phyloP scores from a whole-genome alignment of 92 coral and sea anemone genomes.

The Porites cylindrica region DNA sequence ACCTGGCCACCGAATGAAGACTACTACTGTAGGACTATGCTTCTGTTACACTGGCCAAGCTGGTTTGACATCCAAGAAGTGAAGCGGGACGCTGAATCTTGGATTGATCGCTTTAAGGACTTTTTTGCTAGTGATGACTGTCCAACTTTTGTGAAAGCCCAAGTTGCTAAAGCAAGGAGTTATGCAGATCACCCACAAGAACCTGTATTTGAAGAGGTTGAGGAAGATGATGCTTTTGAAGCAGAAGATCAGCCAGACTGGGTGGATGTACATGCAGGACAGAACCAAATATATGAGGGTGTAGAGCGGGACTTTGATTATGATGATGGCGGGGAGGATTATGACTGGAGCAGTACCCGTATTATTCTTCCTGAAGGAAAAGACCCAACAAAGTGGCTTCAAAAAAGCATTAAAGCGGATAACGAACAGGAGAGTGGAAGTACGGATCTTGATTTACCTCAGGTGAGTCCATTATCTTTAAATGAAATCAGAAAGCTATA shows the following conservation, averaged over 20 bases:
- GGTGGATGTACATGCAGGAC: not conserved
- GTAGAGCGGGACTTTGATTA: conserved; percentile 49
- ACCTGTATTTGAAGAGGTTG: too few species aligned
- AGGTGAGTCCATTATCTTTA: conserved; percentile 41
- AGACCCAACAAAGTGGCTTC: conserved; percentile 47
- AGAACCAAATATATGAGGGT: too few species aligned
- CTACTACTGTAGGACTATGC: conserved; percentile 58
- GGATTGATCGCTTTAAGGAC: conserved; percentile 1
- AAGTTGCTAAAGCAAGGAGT: too few species aligned
- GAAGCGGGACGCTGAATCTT: conserved; percentile 15
- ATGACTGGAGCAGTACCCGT: conserved; percentile 21
- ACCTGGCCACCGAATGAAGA: conserved; percentile 58
- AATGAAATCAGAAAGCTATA: conserved; percentile 47
- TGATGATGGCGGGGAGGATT: conserved; percentile 53
- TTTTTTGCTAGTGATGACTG: conserved; percentile 21
- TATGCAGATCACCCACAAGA: too few species aligned
- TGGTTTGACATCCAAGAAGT: conserved; percentile 57
- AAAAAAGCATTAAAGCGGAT: conserved; percentile 20
- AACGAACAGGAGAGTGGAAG: conserved; percentile 1
- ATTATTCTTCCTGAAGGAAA: conserved; percentile 21
- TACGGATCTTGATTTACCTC: conserved; percentile 26
- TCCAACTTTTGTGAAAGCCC: not conserved
- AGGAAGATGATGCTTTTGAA: conserved; percentile 26
- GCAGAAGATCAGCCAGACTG: conserved; percentile 33
- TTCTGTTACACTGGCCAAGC: conserved; percentile 61